Evolutionary conservation across 2,113 vertebrate genomes (phyloP), one percentile per base, ranked within the genome.

Genomic region (Serinus canaria): DNA sequence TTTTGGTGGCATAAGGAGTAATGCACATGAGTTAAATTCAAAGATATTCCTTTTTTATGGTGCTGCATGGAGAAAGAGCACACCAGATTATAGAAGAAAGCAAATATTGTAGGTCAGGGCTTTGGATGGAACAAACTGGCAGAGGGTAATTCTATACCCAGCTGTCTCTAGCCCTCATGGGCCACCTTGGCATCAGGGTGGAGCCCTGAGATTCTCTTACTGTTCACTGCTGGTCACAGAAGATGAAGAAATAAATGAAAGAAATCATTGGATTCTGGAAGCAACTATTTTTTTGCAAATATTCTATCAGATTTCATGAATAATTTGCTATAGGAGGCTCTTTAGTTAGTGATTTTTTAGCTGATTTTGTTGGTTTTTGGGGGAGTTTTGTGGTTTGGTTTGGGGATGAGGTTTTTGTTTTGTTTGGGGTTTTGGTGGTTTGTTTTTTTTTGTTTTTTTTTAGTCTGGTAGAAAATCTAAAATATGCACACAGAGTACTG

Each of bases 1-100:
- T 9, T 77, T 70, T 31, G 3, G 2, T n/a, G 3, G 5, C 0
- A 1, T 43, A 4, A 10, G 5, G 21, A 64, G 9, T 53, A 39
- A 49, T 62, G 39, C 13, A 44, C 8, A n/a, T 18, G 8, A 37
- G 23, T 39, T 80, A 41, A 85, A 4, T 37, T 76, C 31, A 37
- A 79, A 80, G 7, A 35, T 62, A 10, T 8, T 68, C 47, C 13
- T 56, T 4, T 78, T 5, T 78, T 50, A 44, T 2, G 4, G 10
- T 52, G 50, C 11, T 55, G 11, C 25, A 81, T 9, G 5, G 17
- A 88, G 25, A 56, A 83, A 49, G 1, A 43, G 1, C 18, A 41
- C 15, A 47, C 2, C 12, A 47, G 43, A 43, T 3, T 7, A 35
- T 9, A 52, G 8, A 89, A 74, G 9, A 17, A 66, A 76, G 11